These are phyloP conservation scores for Aselliscus stoliczkanus DNA, from an alignment of 2,797 vertebrate genomes.

Conservation along the genomic window DNA sequence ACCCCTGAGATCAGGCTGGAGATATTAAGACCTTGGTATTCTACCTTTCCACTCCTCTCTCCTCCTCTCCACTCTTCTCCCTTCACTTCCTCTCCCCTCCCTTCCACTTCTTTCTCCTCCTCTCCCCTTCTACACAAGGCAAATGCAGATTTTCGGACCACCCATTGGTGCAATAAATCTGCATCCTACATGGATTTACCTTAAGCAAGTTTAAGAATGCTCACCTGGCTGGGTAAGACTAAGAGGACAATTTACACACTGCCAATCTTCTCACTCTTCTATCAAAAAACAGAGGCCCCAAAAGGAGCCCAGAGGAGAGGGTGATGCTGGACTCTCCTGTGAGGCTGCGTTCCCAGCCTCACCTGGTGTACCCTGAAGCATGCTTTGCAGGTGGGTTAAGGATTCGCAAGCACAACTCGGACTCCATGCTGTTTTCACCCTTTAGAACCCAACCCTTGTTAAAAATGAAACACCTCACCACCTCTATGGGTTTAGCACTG, in stretches of 20 bases:
- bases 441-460: neutral
- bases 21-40: neutral
- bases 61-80: no score
- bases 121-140: neutral
- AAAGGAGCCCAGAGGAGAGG: neutral
- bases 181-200: neutral
- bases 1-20: neutral
- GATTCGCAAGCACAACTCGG: neutral
- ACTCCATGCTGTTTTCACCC: neutral
- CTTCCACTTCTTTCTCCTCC: no score
- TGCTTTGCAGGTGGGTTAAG: neutral
- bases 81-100: neutral
- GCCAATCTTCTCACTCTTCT: no score
- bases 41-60: neutral
- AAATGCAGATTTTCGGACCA: neutral
- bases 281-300: neutral
- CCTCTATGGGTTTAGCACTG: neutral
- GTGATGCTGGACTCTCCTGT: rapidly evolving
- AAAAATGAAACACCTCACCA: neutral
- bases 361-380: neutral
- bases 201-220: neutral
- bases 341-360: no score
- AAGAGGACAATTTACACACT: neutral
- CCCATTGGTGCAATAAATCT: neutral
- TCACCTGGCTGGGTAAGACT: neutral